phyloP scores from a whole-genome alignment of 92 coral and sea anemone genomes.

The Blastomussa wellsi region DNA sequence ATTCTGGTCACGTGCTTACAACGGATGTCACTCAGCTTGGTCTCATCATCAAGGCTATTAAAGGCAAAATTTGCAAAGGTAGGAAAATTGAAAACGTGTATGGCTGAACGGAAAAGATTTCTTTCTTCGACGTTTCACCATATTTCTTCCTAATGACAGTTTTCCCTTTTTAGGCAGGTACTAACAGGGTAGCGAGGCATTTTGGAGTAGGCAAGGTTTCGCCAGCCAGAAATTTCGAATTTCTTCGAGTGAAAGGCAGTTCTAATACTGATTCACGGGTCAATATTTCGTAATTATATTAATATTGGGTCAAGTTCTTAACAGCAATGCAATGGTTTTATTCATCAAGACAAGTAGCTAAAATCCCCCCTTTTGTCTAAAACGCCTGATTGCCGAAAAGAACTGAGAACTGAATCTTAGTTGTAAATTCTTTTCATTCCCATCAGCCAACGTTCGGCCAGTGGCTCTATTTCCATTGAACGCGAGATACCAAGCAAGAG shows the following conservation, averaged over 20 bases:
- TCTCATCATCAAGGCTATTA: constrained; percentile 21
- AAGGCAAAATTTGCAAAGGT: constrained; percentile 44
- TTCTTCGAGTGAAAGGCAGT: too few species aligned
- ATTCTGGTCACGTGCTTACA: constrained; percentile 30
- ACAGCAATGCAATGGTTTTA: too few species aligned
- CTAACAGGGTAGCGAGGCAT: background rate
- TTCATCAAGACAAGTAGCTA: too few species aligned
- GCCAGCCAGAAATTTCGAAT: too few species aligned
- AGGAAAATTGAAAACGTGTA: background rate
- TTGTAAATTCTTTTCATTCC: background rate
- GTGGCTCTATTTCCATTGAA: constrained; percentile 65
- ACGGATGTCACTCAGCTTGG: constrained; percentile 23
- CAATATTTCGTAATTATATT: too few species aligned
- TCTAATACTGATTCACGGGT: too few species aligned
- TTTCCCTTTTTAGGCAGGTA: background rate
- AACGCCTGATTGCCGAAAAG: too few species aligned
- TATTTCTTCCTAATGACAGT: background rate
- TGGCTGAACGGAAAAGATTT: background rate
- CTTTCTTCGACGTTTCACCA: background rate
- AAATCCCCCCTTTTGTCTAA: too few species aligned
- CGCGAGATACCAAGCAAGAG: constrained; percentile 43
- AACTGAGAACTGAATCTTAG: background rate
- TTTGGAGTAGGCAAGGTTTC: background rate
- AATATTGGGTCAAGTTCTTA: too few species aligned
- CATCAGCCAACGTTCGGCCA: constrained; percentile 29